Conservation (phyloP, 2,888 invertebrate genomes). For the Monochamus alternatus region DNA sequence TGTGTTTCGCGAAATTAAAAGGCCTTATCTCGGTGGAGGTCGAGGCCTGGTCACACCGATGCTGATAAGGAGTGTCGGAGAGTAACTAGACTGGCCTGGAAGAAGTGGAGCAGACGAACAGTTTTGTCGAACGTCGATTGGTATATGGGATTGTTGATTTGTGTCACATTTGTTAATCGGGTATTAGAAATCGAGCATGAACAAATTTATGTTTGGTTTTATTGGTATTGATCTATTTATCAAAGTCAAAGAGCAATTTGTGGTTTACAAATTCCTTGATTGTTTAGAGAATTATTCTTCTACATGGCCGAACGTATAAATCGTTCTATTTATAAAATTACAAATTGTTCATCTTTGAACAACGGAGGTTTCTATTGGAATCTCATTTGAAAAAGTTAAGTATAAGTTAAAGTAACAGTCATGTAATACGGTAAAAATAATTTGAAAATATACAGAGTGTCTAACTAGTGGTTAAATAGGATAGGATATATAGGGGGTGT, state of each 20-base stretch:
- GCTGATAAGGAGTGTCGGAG: neutral
- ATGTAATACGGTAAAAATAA: no score
- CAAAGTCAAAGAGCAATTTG: neutral
- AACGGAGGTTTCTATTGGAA: no score
- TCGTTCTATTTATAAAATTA: no score
- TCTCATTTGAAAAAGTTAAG: no score
- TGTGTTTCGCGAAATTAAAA: slow-evolving; percentile 4
- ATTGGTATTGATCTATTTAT: slow-evolving; percentile 3
- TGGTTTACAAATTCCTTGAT: neutral
- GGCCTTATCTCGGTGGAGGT: slow-evolving; percentile 8
- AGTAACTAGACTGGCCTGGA: neutral
- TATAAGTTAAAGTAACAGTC: no score
- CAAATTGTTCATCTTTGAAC: no score
- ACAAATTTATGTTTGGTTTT: neutral
- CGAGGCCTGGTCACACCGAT: slow-evolving; percentile 12
- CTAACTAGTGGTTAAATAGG: no score
- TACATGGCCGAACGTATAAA: no score
- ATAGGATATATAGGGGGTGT: no score
- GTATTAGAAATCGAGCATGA: neutral
- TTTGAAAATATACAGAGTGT: no score
- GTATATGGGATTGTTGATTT: slow-evolving; percentile 12
- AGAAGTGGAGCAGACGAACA: neutral
- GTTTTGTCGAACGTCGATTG: neutral
- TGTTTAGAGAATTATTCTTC: neutral
- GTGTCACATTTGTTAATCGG: neutral